Conservation (phyloP, 2,888 invertebrate species). For the Xanthia icteritia region DNA sequence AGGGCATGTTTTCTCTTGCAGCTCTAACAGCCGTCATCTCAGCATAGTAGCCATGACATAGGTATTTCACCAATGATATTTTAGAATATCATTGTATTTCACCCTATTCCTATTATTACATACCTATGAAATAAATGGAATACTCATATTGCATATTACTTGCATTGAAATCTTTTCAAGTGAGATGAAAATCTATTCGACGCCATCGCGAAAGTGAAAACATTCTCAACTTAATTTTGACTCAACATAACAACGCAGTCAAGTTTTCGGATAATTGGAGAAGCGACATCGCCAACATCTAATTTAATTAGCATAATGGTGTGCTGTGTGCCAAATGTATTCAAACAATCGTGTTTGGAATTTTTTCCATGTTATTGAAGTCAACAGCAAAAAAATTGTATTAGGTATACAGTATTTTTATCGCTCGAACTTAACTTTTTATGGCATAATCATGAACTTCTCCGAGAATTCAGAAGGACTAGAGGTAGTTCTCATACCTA, state of each 20-base stretch:
- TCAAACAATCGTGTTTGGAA: slow-evolving; percentile 41
- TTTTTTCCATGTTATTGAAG: slow-evolving; percentile 9
- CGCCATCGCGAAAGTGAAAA: background rate
- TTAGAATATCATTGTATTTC: no score
- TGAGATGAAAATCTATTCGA: background rate
- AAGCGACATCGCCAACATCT: slow-evolving; percentile 12
- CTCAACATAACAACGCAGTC: slow-evolving; percentile 9
- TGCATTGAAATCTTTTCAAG: background rate
- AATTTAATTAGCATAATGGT: slow-evolving; percentile 57
- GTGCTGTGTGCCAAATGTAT: slow-evolving; percentile 18
- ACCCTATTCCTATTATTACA: background rate
- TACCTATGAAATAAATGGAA: background rate
- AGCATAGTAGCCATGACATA: background rate
- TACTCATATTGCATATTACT: background rate
- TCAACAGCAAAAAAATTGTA: background rate
- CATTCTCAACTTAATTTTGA: background rate
- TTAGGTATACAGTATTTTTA: slow-evolving; percentile 16
- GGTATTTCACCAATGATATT: no score
- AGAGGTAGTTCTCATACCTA: background rate
- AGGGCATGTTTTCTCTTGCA: background rate
- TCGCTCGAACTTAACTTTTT: background rate
- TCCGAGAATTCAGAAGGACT: background rate
- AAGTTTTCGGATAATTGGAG: slow-evolving; percentile 9
- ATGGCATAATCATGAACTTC: background rate
- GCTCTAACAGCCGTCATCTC: background rate